Evolutionary conservation across 2,797 vertebrate genomes (phyloP), one percentile per base, ranked within the genome.

Genomic region (Hybognathus amarus): DNA sequence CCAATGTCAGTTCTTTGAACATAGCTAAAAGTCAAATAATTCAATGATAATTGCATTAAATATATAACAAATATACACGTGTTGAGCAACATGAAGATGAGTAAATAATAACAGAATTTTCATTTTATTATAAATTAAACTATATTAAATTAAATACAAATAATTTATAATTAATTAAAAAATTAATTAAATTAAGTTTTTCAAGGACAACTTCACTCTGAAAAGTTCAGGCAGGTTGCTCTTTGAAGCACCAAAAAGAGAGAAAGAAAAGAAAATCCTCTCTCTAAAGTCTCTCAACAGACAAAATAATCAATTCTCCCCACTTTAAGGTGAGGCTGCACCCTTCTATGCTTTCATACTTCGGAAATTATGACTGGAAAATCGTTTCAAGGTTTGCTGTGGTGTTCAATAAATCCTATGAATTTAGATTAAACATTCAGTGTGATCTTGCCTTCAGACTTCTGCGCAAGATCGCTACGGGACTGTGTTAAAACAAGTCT

Each of bases 341-440:
- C 63, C 74, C 59, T 82, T 87, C 79, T 83, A 63, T 83, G 67
- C 83, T 75, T 83, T 78, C 74, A 84, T 52, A 70, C 87, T 85
- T 68, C 54, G 82, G 87, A 80, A 88, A 83, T 76, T 84, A 85
- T 77, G 81, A 40, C 85, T 78, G 68, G 79, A 85, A 89, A 88
- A 86, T 80, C 33, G 33, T 76, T 86, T 88, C 70, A 80, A 82
- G 82, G 84, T 84, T 84, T 82, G 47, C 77, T 78, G 79, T 69
- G 24, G 79, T 67, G 75, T 87, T 87, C 82, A 82, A 84, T 85
- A 85, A 88, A 87, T 87, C 78, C 79, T 77, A 85, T 85, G 84
- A 82, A 87, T 85, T 87, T 87, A 82, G 85, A 88, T 85, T 74
- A 85, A 88, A 87, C 81, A 76, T 82, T 88, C 80, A 61, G 80